These are phyloP conservation scores for Neomorphus geoffroyi DNA, from an alignment of 2,797 vertebrate genomes.

Conservation along the genomic window DNA sequence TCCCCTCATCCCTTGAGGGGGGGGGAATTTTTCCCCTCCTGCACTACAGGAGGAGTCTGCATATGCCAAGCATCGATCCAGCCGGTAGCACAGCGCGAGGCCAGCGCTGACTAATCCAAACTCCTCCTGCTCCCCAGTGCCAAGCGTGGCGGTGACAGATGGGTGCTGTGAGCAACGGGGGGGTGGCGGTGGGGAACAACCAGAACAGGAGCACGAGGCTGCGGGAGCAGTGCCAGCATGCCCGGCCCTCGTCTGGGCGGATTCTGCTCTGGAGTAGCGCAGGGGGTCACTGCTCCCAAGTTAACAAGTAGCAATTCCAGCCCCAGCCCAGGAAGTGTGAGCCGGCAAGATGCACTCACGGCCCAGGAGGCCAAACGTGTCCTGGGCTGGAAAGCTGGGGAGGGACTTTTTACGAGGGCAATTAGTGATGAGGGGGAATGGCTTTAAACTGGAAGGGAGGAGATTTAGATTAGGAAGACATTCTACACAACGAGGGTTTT, in stretches of 20 bases:
- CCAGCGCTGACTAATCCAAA: slow-evolving; percentile 37
- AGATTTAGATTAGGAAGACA: no score
- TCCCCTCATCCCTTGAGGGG: neutral
- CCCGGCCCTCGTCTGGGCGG: neutral
- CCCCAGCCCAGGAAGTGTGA: fast-evolving
- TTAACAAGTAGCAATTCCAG: neutral
- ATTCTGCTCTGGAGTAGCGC: fast-evolving
- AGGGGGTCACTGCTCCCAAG: neutral
- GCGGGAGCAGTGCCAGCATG: neutral
- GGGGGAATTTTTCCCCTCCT: neutral
- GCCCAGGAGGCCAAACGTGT: no score
- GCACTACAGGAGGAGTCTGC: neutral
- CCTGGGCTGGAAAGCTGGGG: no score
- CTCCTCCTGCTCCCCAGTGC: slow-evolving; percentile 1
- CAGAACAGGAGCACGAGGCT: neutral
- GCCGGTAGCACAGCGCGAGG: neutral
- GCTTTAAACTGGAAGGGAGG: no score
- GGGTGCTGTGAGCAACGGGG: neutral
- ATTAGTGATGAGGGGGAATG: no score
- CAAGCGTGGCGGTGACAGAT: neutral
- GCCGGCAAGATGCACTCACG: fast-evolving
- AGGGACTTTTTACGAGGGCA: no score
- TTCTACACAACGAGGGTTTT: no score
- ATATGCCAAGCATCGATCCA: neutral
- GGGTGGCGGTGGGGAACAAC: slow-evolving; percentile 28